Evolutionary conservation across 2,113 vertebrate genomes (phyloP).

Genomic region (Spermophilus dauricus): DNA sequence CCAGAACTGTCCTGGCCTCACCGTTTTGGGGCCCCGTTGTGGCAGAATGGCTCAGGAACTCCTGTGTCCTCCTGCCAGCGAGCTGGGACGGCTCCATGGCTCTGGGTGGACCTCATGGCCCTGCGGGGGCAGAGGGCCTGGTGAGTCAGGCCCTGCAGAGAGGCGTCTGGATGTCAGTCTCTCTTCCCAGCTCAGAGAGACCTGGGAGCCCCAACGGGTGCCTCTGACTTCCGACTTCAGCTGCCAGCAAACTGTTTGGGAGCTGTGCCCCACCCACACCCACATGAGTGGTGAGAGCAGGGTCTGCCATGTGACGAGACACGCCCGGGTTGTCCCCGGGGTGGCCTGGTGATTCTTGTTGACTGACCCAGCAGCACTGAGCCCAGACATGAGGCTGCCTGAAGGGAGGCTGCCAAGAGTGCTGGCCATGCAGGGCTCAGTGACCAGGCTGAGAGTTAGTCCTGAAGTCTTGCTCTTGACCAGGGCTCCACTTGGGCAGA

Average conservation of each 20-base stretch:
- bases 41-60: not conserved
- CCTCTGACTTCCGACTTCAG: not conserved
- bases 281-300: fast-evolving
- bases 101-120: not conserved
- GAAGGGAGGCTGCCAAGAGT: not conserved
- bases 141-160: not conserved
- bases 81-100: not conserved
- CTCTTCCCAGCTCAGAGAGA: not conserved
- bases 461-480: too few species aligned
- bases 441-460: too few species aligned
- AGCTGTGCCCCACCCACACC: not conserved
- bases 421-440: not conserved
- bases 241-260: not conserved
- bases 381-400: not conserved
- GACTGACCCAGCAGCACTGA: not conserved
- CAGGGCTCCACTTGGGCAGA: too few species aligned
- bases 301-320: not conserved
- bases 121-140: not conserved
- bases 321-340: not conserved
- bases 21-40: not conserved
- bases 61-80: not conserved
- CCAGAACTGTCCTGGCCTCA: not conserved
- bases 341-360: not conserved
- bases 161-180: not conserved
- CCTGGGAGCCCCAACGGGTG: not conserved